Evolutionary conservation across 2,888 invertebrate species (phyloP), one percentile per base, ranked within the genome.

Genomic region (Drosophila neoperkinsi): DNA sequence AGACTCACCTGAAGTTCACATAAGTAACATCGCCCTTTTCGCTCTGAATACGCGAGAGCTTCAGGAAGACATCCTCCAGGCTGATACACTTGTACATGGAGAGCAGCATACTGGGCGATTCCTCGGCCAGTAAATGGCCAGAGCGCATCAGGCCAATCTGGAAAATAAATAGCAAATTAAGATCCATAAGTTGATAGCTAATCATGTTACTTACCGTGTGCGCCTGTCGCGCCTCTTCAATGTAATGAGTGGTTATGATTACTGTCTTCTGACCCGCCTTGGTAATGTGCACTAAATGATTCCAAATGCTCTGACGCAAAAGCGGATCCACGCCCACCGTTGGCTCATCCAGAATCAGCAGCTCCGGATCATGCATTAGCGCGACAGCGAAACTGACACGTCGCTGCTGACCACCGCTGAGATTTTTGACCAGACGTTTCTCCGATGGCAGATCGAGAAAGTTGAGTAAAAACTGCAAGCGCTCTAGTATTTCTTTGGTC

Each of bases 61-160:
- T 97, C 66, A 99, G 94, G 94, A 99, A 99, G 3, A 98, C 98
- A 85, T 98, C 98, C 93, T 99, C 99, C 9, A 99, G 94, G 18
- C 96, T 96, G 74, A 96, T 95, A 92, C 97, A 97, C 91, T 95
- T 96, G 94, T 97, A 97, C 95, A 97, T 96, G 56, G 96, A 95
- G 57, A 99, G 94, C 51, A 98, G 94, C 18, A 96, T 96, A 79
- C 96, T 96, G 0, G 98, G 98, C 18, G 96, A 96, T 93, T 98
- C 97, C 94, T 99, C 98, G 1, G 98, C 98, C 86, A 99, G 94
- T 57, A 99, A 94, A 63, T 96, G 95, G 0, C 99, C 99, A 91
- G 97, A 97, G 77, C 99, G 94, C 98, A 99, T 99, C 82, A 99
- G 94, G 71, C 98, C 99, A 92, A 99, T 98, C 98, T 98, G 93